Percentiles rank a stretch among this genome's conserved stretches.
These are phyloP conservation scores for Stictocephala bisonia DNA, from an alignment of 2,888 invertebrate genomes.

Conservation along the genomic window DNA sequence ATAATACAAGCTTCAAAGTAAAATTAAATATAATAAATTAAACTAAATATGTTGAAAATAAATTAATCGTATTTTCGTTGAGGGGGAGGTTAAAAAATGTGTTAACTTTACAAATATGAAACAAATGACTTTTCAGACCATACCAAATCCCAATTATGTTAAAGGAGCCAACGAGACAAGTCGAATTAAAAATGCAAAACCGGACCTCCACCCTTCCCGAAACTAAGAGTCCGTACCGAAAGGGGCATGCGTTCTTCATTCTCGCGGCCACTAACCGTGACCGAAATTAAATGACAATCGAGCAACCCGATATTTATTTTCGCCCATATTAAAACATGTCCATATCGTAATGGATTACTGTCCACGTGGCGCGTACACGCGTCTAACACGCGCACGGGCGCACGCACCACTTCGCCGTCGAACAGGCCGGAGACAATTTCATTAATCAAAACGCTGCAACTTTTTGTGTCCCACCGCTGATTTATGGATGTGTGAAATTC, in stretches of 20 bases:
- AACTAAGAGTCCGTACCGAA: neutral
- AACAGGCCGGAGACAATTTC: conserved; percentile 36
- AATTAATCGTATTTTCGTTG: no score
- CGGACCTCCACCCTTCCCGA: conserved; percentile 1
- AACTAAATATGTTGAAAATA: no score
- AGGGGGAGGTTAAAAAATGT: no score
- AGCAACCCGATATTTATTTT: conserved; percentile 41
- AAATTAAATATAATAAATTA: no score
- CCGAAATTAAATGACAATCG: conserved; percentile 44
- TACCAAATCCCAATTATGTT: conserved; percentile 27
- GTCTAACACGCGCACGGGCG: neutral
- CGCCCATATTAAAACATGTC: conserved; percentile 37
- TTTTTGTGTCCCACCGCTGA: conserved; percentile 27
- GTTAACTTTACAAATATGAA: no score
- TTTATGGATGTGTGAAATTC: conserved; percentile 36
- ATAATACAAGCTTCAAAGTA: no score
- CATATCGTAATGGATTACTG: conserved; percentile 39
- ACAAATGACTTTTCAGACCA: no score
- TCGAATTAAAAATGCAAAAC: conserved; percentile 29
- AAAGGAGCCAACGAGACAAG: neutral
- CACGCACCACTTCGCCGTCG: conserved; percentile 14
- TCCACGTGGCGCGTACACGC: conserved; percentile 9
- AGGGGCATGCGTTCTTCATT: neutral
- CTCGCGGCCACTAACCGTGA: neutral
- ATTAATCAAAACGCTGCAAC: conserved; percentile 42